A percentile compares a stretch with the other conserved stretches of the same genome.
These are phyloP conservation scores for Zosterops japonicus DNA, from an alignment of 2,113 vertebrate genomes.

Conservation along the genomic window DNA sequence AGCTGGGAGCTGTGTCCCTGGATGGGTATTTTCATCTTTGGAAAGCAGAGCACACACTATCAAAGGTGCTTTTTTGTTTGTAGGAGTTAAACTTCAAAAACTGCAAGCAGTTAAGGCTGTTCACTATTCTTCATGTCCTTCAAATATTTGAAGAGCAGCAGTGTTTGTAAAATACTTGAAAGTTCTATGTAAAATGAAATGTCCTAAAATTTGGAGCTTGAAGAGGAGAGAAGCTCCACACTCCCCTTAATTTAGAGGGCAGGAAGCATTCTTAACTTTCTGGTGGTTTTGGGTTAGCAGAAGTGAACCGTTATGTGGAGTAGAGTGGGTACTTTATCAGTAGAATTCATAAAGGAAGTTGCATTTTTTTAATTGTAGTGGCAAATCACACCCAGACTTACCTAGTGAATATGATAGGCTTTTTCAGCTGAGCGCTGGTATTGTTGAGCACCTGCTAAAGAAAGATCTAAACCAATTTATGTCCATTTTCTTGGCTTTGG, in stretches of 20 bases:
- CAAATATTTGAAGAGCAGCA: background rate
- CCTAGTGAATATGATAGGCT: background rate
- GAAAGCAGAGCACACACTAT: slow-evolving; percentile 91
- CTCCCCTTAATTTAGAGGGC: background rate
- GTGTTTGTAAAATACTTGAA: background rate
- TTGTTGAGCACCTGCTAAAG: background rate
- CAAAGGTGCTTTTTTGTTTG: slow-evolving; percentile 81
- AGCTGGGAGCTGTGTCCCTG: slow-evolving; percentile 93
- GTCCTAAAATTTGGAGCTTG: background rate
- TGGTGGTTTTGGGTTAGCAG: background rate
- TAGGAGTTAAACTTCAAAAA: background rate
- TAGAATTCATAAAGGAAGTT: background rate
- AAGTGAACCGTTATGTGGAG: fast-evolving
- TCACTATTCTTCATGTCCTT: background rate
- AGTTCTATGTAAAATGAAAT: background rate
- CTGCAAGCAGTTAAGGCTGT: background rate
- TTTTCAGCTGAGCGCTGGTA: background rate
- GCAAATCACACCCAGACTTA: background rate
- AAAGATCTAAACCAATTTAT: background rate
- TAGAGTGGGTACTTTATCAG: background rate
- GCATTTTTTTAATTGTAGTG: background rate
- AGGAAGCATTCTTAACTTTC: background rate
- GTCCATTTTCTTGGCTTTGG: background rate
- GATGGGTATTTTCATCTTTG: slow-evolving; percentile 99
- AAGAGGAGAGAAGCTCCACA: fast-evolving